phyloP scores from a whole-genome alignment of 2,888 invertebrate species.

The Isoperla grammatica region DNA sequence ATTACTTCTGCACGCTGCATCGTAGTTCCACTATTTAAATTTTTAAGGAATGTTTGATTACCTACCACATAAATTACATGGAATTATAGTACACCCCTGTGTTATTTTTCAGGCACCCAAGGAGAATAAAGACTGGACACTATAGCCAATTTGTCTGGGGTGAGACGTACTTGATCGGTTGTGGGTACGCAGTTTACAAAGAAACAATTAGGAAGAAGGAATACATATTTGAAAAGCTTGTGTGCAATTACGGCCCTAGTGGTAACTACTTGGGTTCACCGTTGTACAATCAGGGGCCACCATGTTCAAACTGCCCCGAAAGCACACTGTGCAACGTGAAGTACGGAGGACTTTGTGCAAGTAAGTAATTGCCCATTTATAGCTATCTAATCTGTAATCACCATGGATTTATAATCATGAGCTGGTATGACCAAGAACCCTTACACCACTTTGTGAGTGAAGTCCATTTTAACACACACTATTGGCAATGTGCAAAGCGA shows the following conservation, averaged over 20 bases:
- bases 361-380: no score
- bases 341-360: background rate
- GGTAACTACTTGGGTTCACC: conserved; percentile 18
- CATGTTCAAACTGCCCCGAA: conserved; percentile 20
- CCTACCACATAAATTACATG: no score
- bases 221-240: conserved; percentile 3
- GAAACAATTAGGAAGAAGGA: background rate
- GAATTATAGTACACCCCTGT: no score
- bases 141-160: conserved; percentile 15
- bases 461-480: no score
- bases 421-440: no score
- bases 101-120: background rate
- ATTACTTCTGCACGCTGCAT: no score
- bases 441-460: no score
- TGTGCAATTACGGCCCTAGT: conserved; percentile 21
- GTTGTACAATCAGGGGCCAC: conserved; percentile 14
- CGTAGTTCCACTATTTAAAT: no score
- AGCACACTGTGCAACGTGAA: conserved; percentile 14
- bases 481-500: no score
- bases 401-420: no score
- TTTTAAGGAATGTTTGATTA: no score
- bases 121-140: background rate
- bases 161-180: conserved; percentile 1
- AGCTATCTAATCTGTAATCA: no score
- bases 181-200: background rate